Base-by-base conservation (phyloP, 1,140 invertebrate genomes). In the Drosophila sp. region DNA sequence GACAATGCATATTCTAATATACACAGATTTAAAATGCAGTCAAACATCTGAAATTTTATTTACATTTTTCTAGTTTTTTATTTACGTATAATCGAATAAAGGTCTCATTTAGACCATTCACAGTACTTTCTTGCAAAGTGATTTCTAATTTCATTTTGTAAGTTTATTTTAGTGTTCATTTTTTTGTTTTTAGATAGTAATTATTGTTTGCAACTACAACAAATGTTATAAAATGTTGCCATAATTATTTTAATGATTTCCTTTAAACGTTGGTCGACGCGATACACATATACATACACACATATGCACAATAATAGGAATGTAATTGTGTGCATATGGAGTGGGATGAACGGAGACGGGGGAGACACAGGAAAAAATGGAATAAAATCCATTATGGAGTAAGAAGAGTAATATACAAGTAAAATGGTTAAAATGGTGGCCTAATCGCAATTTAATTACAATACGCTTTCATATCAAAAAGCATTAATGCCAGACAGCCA, bases 391-490 rank as follows among this genome's bases (percentile, higher is more conserved):
- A 87, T 87, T 87, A 87, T 87, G 83, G 83, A 67, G 83, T 83
- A 80, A 87, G 82, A 81, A 89, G 79, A 82, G 80, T 82, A 82
- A 82, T 78, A 83, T 78, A 80, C 78, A 61, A 83, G 84, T 89
- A 89, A 89, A 89, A 89, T 89, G 79, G 83, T 79, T 90, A 90
- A 89, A 89, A 89, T 89, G 86, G 86, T 89, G 86, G 86, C 86
- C 86, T 89, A 89, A 89, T 89, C 86, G 86, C 86, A 90, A 90
- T 89, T 89, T 89, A 89, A 89, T 89, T 89, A 89, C 86, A 89
- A 89, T 89, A 86, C 80, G 86, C 84, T 89, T 89, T 89, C 84
- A 89, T 89, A 89, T 89, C 83, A 89, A 89, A 89, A 89, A 77
- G 79, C 83, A 89, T 89, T 89, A 89, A 83, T 89, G 83, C 82